Base-by-base conservation (phyloP, 23 tunicate species). In the Halocynthia aurantium region DNA sequence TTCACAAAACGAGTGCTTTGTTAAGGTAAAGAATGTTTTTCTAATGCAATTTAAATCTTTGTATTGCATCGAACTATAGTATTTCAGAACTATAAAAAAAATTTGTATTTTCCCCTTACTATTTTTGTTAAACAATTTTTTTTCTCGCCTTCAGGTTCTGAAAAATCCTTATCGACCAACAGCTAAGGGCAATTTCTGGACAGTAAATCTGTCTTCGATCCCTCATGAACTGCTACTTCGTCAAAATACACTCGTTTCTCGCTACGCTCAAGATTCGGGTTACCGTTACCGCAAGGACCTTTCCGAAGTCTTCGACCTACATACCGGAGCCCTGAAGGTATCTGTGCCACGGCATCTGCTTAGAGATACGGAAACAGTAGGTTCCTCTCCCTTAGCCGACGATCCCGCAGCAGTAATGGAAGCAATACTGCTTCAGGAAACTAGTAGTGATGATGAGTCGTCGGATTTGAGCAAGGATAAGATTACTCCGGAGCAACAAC, bases 141-240 rank as follows among this genome's bases (percentile, higher is more conserved):
- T 68, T 15, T 71, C 20, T 63, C 22, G 73, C 54, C 63, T 74
- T 50, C 85, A 92, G 98, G 88, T 84, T 6, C 64, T 92, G 75
- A 92, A 92, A 72, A 92, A 92, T 67, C 98, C 98, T 55, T 86
- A 67, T 66, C 70, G 88, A 13, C 98, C 98, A 7, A 84, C 88
- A 13, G 88, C 98, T 22, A 92, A 92, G 57, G 99, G 99, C 81
- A 94, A 94, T 56, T 88, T 80, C 75, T 94, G 99, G 99, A 85
- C 95, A 11, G 99, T 94, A 18, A 83, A 94, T 60, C 67, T 92
- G 50, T 73, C 62, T 51, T 71, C 87, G 17, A 88, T 94, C 54
- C 95, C 95, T 50, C 90, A 86, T 52, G 99, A 94, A 51, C 90
- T 88, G 10, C 75, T 94, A 60, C 87, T 86, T 8, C 85, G 99